Conservation (phyloP, 2,888 invertebrate genomes). For the Conchocele bisecta region DNA sequence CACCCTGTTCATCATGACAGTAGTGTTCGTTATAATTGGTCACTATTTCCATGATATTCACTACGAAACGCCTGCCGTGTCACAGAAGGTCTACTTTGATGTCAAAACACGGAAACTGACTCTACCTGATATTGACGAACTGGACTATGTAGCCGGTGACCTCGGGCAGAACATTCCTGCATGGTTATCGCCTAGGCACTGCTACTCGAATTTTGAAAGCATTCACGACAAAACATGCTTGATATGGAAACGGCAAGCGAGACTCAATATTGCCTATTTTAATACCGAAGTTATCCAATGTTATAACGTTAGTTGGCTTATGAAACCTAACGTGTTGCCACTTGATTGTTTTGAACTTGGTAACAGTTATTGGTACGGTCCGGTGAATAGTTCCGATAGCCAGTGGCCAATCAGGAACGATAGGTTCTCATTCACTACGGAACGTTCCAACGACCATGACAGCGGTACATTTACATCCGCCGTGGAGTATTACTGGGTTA, state of each 20-base stretch:
- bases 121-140: constrained; percentile 51
- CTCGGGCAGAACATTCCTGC: constrained; percentile 67
- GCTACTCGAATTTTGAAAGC: constrained; percentile 61
- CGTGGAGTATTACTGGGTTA: constrained; percentile 85
- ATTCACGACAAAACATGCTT: constrained; percentile 68
- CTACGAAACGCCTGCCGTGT: constrained; percentile 54
- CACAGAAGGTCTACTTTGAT: constrained; percentile 70
- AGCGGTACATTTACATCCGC: constrained; percentile 67
- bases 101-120: constrained; percentile 59
- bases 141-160: constrained; percentile 53
- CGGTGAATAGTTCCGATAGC: constrained; percentile 62
- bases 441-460: constrained; percentile 56
- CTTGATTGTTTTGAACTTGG: constrained; percentile 89
- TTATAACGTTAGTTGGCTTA: constrained; percentile 93
- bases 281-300: constrained; percentile 84
- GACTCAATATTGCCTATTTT: constrained; percentile 65
- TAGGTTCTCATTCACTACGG: constrained; percentile 60
- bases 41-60: constrained; percentile 69
- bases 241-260: constrained; percentile 70
- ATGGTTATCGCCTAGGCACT: constrained; percentile 72
- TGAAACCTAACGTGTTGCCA: constrained; percentile 87
- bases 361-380: constrained; percentile 74
- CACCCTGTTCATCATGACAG: constrained; percentile 65
- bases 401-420: constrained; percentile 64
- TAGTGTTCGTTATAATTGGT: constrained; percentile 68